Percentiles rank a stretch among this genome's conserved stretches.
These are phyloP conservation scores for Lagothrix lagotricha DNA, from an alignment of 2,797 vertebrate species.

Conservation along the genomic window DNA sequence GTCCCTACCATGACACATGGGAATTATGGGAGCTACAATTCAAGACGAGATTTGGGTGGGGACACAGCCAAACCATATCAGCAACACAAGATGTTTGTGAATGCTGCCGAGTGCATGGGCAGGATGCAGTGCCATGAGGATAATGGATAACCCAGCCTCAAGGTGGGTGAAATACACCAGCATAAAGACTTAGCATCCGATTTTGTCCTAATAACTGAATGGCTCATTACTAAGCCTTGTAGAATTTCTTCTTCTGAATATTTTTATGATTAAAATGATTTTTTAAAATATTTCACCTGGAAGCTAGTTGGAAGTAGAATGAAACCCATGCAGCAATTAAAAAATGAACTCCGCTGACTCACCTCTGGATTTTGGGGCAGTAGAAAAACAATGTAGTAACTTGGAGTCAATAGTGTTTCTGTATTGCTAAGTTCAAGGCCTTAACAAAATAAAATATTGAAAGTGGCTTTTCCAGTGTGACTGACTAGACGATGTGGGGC, in stretches of 20 bases:
- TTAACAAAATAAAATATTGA: background rate
- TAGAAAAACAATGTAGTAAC: background rate
- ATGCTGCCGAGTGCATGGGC: fast-evolving
- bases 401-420: background rate
- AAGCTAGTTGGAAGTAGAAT: background rate
- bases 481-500: background rate
- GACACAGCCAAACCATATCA: background rate
- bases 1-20: background rate
- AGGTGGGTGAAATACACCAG: background rate
- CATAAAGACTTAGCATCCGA: background rate
- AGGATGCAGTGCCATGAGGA: fast-evolving
- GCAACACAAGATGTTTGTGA: background rate
- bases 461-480: background rate
- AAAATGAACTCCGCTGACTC: background rate
- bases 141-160: background rate
- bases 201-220: background rate
- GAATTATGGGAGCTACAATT: background rate
- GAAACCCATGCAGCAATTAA: background rate
- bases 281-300: background rate
- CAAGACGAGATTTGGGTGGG: background rate
- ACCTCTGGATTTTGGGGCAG: background rate
- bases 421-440: background rate
- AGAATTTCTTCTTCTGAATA: background rate
- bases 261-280: conserved; percentile 1
- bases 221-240: background rate